Evolutionary conservation across 2,797 vertebrate species (phyloP), one percentile per base, ranked within the genome.

Genomic region (Chaunax sp.): DNA sequence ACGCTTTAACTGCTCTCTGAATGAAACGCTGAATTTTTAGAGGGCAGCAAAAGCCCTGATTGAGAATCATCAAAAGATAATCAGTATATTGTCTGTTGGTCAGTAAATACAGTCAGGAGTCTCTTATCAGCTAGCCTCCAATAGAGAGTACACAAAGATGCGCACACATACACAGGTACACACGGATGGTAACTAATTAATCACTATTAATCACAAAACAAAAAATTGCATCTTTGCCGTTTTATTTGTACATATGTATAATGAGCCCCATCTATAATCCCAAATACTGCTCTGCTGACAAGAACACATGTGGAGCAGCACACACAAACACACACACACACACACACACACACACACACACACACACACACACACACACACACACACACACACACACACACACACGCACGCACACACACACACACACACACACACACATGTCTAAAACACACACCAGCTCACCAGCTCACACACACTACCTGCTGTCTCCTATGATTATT

Each of bases 261-360:
- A 82, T 82, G 61, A 77, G 52, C 40, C 47, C 44, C 68, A 82
- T 86, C 51, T 56, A 68, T 83, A 83, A 83, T 52, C 73, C 45
- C 25, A 46, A 55, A 44, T n/a, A 20, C 6, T 65, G 67, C 28
- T 45, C 49, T 52, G 50, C 53, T 75, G 69, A 84, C 68, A 71
- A 13, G 26, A 67, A 37, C 35, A 37, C 38, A 47, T n/a, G n/a
- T n/a, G n/a, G n/a, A n/a, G n/a, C 46, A 14, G 5, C 10, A 10
- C 19, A 28, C 35, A 38, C 49, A 22, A 22, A 40, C 7, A 35
- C 33, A 8, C 11, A 43, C 14, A n/a, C 40, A 43, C 40, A n/a
- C 40, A 43, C 47, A n/a, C 37, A 19, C 6, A 49, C 43, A 18
- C 11, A 8, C 19, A 20, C 25, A 28, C 47, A 52, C 55, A 63